A percentile compares a stretch with the other conserved stretches of the same genome.
phyloP scores from a whole-genome alignment of 2,113 vertebrate species.

The Dicentrarchus labrax region DNA sequence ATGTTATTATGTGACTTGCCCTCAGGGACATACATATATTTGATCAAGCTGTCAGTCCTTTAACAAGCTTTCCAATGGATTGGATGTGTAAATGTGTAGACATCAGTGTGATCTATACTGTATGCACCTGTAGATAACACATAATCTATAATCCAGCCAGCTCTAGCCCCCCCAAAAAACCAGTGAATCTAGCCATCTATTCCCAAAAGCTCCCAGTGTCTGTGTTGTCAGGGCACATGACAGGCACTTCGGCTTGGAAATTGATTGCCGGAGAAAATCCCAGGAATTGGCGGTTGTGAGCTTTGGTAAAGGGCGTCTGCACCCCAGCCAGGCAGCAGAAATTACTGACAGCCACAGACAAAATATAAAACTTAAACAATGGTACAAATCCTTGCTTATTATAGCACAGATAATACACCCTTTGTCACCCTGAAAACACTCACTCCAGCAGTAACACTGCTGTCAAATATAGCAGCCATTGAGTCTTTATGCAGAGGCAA shows the following conservation, averaged over 20 bases:
- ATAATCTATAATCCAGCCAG: constrained; percentile 61
- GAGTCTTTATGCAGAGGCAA: constrained; percentile 46
- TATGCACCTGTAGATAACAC: constrained; percentile 67
- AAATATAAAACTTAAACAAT: constrained; percentile 60
- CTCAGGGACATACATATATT: constrained; percentile 31
- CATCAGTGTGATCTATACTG: constrained; percentile 47
- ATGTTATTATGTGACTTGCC: constrained; percentile 30
- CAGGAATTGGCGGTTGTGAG: constrained; percentile 44
- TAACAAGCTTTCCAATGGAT: constrained; percentile 37
- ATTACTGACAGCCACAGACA: constrained; percentile 43
- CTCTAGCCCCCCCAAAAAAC: constrained; percentile 36
- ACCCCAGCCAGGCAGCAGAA: constrained; percentile 37
- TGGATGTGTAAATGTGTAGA: constrained; percentile 17
- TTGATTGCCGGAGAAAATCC: constrained; percentile 67
- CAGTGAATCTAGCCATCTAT: constrained; percentile 52
- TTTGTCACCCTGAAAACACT: constrained; percentile 52
- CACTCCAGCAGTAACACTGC: constrained; percentile 31
- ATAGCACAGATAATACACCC: constrained; percentile 44
- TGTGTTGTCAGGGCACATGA: constrained; percentile 66
- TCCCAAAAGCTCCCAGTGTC: constrained; percentile 42
- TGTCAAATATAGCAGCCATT: constrained; percentile 61
- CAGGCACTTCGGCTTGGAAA: constrained; percentile 61
- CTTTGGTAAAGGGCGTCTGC: constrained; percentile 47
- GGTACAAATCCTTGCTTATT: constrained; percentile 40
- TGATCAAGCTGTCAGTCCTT: constrained; percentile 57